Percentiles rank a stretch among this genome's conserved stretches.
Evolutionary conservation across 2,888 invertebrate species (phyloP).

Genomic region (Conus canariensis): DNA sequence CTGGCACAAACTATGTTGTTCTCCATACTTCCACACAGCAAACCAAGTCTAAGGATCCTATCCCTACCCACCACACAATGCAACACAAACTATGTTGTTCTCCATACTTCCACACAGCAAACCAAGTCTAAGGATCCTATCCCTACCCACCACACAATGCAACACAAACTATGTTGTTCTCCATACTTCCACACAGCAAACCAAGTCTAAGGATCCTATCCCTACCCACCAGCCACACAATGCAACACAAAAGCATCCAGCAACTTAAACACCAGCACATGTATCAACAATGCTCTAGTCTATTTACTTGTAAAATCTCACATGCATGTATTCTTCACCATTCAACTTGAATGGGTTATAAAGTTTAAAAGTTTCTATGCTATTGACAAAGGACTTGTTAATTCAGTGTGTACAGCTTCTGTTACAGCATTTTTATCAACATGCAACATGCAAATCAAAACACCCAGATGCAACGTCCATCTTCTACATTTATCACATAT

Average conservation of each 20-base stretch:
- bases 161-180: neutral
- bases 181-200: neutral
- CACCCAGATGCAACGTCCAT: neutral
- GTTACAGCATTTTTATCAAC: neutral
- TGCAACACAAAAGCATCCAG: neutral
- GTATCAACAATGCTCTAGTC: too few species aligned
- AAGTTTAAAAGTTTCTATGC: too few species aligned
- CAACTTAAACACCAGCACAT: neutral
- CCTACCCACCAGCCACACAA: neutral
- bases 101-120: neutral
- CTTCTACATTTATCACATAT: too few species aligned
- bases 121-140: neutral
- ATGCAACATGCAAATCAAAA: constrained; percentile 4
- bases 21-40: neutral
- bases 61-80: neutral
- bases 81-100: neutral
- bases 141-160: neutral
- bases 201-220: neutral
- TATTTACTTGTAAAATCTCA: too few species aligned
- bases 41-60: neutral
- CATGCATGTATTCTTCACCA: too few species aligned
- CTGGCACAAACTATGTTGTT: too few species aligned
- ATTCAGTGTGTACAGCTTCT: too few species aligned
- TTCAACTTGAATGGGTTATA: too few species aligned
- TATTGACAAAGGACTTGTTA: too few species aligned